phyloP scores from a whole-genome alignment of 2,113 vertebrate genomes.

The Pseudonaja textilis region DNA sequence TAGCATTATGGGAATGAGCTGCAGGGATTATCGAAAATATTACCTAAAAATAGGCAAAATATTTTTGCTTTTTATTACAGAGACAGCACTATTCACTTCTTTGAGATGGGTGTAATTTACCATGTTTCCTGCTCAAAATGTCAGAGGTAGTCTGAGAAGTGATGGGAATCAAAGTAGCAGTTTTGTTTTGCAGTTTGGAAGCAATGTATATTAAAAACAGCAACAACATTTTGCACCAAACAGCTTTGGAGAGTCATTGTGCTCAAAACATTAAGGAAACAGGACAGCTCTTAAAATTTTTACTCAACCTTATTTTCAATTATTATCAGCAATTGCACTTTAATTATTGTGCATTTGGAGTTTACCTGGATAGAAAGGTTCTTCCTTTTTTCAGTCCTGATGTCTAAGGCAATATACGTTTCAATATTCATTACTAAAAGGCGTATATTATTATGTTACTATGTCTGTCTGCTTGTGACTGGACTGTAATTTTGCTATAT shows the following conservation, averaged over 20 bases:
- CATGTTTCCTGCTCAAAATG: background rate
- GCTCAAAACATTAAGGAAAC: background rate
- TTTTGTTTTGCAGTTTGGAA: background rate
- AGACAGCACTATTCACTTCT: background rate
- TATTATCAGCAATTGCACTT: background rate
- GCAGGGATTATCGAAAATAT: background rate
- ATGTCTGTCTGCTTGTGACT: background rate
- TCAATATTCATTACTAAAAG: background rate
- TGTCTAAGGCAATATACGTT: background rate
- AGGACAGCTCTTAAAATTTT: background rate
- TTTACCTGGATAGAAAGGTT: background rate
- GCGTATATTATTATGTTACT: background rate
- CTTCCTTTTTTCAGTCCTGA: background rate
- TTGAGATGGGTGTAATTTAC: background rate
- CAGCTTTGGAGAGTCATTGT: background rate
- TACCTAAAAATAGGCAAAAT: background rate
- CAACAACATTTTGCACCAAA: background rate
- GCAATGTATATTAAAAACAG: background rate
- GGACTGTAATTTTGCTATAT: background rate
- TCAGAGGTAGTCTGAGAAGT: background rate
- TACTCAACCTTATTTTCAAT: background rate
- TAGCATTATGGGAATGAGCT: background rate
- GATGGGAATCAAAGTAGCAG: background rate
- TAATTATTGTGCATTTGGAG: background rate
- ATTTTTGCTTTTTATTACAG: background rate